phyloP scores from a whole-genome alignment of 2,113 vertebrate species.

The Corydoras sp. region DNA sequence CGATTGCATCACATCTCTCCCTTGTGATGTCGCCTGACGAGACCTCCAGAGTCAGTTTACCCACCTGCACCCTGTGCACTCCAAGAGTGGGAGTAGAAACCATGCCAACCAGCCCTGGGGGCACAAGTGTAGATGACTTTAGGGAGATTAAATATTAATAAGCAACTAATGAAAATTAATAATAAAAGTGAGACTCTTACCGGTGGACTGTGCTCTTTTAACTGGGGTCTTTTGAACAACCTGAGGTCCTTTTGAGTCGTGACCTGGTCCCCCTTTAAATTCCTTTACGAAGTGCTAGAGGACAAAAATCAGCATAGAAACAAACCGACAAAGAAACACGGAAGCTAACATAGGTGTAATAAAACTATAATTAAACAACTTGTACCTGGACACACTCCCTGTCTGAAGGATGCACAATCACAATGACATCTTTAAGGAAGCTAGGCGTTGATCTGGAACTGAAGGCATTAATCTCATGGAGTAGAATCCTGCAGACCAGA shows the following conservation, averaged over 20 bases:
- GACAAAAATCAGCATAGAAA: neutral
- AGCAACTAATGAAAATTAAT: neutral
- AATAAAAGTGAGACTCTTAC: conserved; percentile 27
- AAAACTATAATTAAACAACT: neutral
- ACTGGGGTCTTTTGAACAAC: neutral
- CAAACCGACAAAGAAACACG: neutral
- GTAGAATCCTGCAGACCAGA: conserved; percentile 66
- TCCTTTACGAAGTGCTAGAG: conserved; percentile 53
- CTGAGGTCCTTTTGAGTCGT: neutral
- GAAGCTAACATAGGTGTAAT: neutral
- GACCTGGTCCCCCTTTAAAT: conserved; percentile 41
- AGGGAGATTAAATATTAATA: too few species aligned
- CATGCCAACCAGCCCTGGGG: conserved; percentile 38
- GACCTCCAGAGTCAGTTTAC: conserved; percentile 66
- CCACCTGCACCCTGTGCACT: conserved; percentile 70
- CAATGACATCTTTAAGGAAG: conserved; percentile 64
- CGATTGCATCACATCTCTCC: conserved; percentile 77
- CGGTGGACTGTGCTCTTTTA: conserved; percentile 16
- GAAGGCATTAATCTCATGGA: conserved; percentile 62
- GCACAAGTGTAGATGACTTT: too few species aligned
- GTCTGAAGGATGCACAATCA: conserved; percentile 71
- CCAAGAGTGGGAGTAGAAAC: conserved; percentile 49
- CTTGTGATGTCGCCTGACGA: conserved; percentile 78
- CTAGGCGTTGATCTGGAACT: conserved; percentile 47
- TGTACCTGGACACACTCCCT: conserved; percentile 31